Evolutionary conservation across 2,888 invertebrate species (phyloP).

Genomic region (Eubasilissa splendida): DNA sequence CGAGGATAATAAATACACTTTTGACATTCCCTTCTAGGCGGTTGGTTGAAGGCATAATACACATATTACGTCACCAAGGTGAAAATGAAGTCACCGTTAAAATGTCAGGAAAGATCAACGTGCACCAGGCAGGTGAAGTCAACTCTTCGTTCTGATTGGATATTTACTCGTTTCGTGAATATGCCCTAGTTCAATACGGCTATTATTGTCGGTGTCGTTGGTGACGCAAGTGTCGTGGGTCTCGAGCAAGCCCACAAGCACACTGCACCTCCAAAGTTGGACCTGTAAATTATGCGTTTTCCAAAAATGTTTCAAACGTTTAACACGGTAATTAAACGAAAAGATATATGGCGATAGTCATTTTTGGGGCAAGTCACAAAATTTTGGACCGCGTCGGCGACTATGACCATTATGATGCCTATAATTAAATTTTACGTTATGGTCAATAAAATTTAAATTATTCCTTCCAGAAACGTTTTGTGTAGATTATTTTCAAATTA

Average conservation of each 20-base stretch:
- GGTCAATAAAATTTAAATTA: constrained; percentile 15
- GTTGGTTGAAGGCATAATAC: neutral
- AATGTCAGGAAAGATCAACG: constrained; percentile 24
- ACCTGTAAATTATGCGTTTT: constrained; percentile 29
- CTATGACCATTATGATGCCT: neutral
- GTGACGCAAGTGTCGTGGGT: constrained; percentile 35
- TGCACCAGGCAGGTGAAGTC: constrained; percentile 23
- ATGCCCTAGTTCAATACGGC: constrained; percentile 19
- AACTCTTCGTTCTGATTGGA: constrained; percentile 27
- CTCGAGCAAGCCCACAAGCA: constrained; percentile 20
- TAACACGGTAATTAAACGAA: constrained; percentile 28
- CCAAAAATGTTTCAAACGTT: constrained; percentile 9
- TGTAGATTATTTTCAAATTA: too few relatives aligned
- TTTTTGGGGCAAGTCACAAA: constrained; percentile 3
- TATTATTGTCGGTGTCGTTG: neutral
- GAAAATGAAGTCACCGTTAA: constrained; percentile 29
- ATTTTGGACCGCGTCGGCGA: constrained; percentile 33
- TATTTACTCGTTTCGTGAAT: neutral
- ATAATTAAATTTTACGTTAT: constrained; percentile 25
- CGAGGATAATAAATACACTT: constrained; percentile 24
- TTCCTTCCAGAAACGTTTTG: too few relatives aligned
- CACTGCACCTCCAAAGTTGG: neutral
- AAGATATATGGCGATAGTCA: constrained; percentile 12
- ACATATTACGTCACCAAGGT: constrained; percentile 21
- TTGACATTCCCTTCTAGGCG: constrained; percentile 33